These are phyloP conservation scores for Operophtera brumata DNA, from an alignment of 2,888 invertebrate genomes.

Conservation along the genomic window DNA sequence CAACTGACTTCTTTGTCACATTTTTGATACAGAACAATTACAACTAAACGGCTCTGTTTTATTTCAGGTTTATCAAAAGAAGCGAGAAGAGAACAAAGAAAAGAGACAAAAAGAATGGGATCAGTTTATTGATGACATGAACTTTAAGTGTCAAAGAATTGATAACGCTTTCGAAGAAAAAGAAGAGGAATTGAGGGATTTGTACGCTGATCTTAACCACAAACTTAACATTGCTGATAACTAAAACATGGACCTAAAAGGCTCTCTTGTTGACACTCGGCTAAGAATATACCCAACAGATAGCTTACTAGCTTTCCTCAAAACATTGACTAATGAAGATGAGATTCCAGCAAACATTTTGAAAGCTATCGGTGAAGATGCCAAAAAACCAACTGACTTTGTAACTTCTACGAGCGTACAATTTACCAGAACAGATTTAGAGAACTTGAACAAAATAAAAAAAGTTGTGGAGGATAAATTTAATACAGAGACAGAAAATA, in stretches of 20 bases:
- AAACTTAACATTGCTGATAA: slow-evolving; percentile 83
- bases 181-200: slow-evolving; percentile 87
- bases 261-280: slow-evolving; percentile 82
- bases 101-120: slow-evolving; percentile 83
- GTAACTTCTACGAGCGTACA: slow-evolving; percentile 35
- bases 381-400: slow-evolving; percentile 32
- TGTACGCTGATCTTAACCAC: slow-evolving; percentile 87
- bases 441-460: slow-evolving; percentile 53
- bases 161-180: slow-evolving; percentile 89
- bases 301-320: slow-evolving; percentile 78
- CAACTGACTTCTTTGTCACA: too few species aligned
- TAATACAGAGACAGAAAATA: slow-evolving; percentile 9
- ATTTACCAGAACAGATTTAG: slow-evolving; percentile 50
- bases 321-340: slow-evolving; percentile 65
- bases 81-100: slow-evolving; percentile 51
- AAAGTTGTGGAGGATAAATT: slow-evolving; percentile 29
- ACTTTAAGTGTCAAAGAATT: slow-evolving; percentile 86
- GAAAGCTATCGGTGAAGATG: slow-evolving; percentile 47
- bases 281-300: slow-evolving; percentile 84
- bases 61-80: slow-evolving; percentile 53
- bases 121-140: slow-evolving; percentile 88
- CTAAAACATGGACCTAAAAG: slow-evolving; percentile 75
- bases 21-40: too few species aligned
- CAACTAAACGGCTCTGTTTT: too few species aligned
- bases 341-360: slow-evolving; percentile 78